These are phyloP conservation scores for Lagenorhynchus albirostris DNA, from an alignment of 2,113 vertebrate species.

Conservation along the genomic window DNA sequence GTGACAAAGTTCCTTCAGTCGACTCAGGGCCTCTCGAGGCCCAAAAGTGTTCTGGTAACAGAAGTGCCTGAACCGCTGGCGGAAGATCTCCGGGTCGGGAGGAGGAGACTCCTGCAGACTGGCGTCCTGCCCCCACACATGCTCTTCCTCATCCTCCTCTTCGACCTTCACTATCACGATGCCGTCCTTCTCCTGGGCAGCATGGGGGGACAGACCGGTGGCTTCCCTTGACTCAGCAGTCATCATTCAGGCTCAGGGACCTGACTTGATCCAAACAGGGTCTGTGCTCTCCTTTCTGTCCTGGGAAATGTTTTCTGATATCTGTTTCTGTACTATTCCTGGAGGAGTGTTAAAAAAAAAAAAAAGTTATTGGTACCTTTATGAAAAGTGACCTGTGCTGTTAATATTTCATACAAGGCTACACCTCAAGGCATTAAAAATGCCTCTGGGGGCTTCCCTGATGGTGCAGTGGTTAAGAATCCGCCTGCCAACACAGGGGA, in stretches of 20 bases:
- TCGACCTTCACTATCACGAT: conserved; percentile 76
- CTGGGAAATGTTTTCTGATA: background rate
- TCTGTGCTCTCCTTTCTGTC: background rate
- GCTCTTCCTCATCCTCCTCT: conserved; percentile 72
- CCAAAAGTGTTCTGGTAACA: conserved; percentile 78
- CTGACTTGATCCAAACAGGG: background rate
- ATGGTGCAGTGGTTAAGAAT: too few species aligned
- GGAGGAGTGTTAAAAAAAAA: background rate
- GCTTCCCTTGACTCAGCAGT: conserved; percentile 75
- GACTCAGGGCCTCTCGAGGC: conserved; percentile 73
- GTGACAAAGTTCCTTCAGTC: conserved; percentile 73
- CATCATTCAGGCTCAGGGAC: conserved; percentile 59
- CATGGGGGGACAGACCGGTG: conserved; percentile 59
- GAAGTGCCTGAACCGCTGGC: conserved; percentile 73
- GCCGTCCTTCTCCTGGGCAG: conserved; percentile 70
- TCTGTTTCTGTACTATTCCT: conserved; percentile 11
- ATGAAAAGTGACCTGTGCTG: background rate
- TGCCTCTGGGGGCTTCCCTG: background rate
- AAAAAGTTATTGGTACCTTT: background rate
- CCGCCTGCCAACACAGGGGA: too few species aligned
- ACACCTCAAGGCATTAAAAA: background rate
- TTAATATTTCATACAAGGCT: background rate
- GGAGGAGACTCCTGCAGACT: conserved; percentile 54
- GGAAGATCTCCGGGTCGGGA: conserved; percentile 70
- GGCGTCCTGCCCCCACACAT: conserved; percentile 73